Conservation (phyloP, 2,113 vertebrate species). For the Cyphomyrus plagiostoma region DNA sequence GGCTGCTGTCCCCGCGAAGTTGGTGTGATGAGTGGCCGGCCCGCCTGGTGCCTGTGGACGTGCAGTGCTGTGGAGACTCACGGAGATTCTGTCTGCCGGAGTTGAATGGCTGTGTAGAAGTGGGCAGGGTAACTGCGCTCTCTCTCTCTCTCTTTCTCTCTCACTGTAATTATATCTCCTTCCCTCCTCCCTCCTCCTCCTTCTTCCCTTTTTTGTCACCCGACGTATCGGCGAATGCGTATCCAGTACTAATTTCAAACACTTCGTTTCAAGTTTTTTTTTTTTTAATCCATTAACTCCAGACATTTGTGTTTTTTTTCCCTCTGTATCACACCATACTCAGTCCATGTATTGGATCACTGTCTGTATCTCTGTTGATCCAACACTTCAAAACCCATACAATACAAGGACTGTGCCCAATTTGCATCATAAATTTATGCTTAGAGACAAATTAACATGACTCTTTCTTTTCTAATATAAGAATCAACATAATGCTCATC, state of each 20-base stretch:
- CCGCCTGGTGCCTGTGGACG: constrained; percentile 20
- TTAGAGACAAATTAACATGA: not conserved
- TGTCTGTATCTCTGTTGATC: not conserved
- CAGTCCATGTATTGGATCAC: not conserved
- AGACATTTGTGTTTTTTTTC: not conserved
- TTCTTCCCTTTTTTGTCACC: constrained; percentile 33
- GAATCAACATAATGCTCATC: not conserved
- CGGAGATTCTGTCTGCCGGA: constrained; percentile 33
- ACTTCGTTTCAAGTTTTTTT: constrained; percentile 1
- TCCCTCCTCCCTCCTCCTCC: constrained; percentile 43
- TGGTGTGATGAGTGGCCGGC: constrained; percentile 16
- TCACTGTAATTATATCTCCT: constrained; percentile 33
- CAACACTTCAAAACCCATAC: not conserved
- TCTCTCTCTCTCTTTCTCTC: constrained; percentile 59
- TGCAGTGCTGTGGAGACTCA: constrained; percentile 38
- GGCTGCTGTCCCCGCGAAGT: constrained; percentile 12
- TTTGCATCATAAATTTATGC: not conserved
- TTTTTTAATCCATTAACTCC: not conserved
- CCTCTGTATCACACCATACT: not conserved
- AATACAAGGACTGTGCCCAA: not conserved
- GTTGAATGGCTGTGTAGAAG: constrained; percentile 52
- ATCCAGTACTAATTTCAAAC: not conserved
- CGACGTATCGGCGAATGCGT: constrained; percentile 23
- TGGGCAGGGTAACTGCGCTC: constrained; percentile 59
- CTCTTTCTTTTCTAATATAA: not conserved